phyloP scores from a whole-genome alignment of 1,140 invertebrate genomes.

The Centruroides vittatus region DNA sequence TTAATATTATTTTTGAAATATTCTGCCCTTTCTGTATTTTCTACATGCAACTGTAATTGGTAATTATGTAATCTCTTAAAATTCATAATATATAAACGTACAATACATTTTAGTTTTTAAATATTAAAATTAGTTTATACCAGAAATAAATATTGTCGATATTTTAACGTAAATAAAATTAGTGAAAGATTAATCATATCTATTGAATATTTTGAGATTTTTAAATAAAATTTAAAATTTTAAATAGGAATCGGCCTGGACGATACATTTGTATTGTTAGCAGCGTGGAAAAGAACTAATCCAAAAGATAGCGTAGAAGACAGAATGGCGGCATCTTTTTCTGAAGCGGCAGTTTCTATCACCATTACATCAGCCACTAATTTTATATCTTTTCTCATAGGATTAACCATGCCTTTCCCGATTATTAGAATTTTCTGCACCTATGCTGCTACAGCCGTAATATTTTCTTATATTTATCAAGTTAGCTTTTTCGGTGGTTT shows the following conservation, averaged over 20 bases:
- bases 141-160: too few species aligned
- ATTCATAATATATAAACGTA: too few species aligned
- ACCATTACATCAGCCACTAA: constrained; percentile 95
- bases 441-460: constrained; percentile 81
- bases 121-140: too few species aligned
- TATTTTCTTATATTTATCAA: constrained; percentile 87
- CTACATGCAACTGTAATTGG: too few species aligned
- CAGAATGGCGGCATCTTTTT: constrained; percentile 70
- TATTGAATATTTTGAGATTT: too few species aligned
- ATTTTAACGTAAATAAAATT: too few species aligned
- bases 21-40: too few species aligned
- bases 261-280: constrained; percentile 91
- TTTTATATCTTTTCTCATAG: constrained; percentile 89
- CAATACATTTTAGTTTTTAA: too few species aligned
- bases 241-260: constrained; percentile 81
- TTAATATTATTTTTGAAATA: too few species aligned
- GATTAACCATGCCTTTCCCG: constrained; percentile 86
- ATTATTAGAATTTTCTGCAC: constrained; percentile 91
- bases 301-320: constrained; percentile 62
- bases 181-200: too few species aligned
- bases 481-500: constrained; percentile 85
- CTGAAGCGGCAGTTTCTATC: constrained; percentile 89
- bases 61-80: too few species aligned
- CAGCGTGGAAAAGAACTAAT: constrained; percentile 73
- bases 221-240: too few species aligned